These are phyloP conservation scores for Platycnemis pennipes DNA, from an alignment of 2,888 invertebrate genomes.

Conservation along the genomic window DNA sequence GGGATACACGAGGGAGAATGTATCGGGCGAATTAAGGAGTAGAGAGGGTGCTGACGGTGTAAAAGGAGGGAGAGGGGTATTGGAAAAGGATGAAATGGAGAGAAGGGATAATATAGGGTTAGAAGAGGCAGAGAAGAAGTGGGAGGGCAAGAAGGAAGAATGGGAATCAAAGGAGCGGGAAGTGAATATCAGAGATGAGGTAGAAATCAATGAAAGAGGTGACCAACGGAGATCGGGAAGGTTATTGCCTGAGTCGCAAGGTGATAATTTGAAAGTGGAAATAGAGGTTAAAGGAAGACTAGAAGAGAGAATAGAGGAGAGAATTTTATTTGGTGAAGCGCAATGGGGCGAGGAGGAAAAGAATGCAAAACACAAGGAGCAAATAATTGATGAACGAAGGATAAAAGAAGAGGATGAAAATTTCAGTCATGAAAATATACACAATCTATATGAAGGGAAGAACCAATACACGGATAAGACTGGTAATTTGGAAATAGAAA, in stretches of 20 bases:
- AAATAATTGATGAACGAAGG: no score
- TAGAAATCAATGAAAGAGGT: not conserved
- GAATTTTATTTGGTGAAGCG: not conserved
- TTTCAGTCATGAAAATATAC: not conserved
- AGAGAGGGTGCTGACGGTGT: not conserved
- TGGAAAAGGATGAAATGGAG: not conserved
- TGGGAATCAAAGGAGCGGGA: not conserved
- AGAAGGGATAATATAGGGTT: not conserved
- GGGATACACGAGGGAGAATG: not conserved
- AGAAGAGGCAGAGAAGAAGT: not conserved
- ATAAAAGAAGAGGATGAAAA: not conserved
- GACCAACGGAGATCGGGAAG: not conserved
- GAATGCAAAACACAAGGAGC: not conserved
- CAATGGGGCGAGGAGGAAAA: not conserved
- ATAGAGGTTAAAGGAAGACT: not conserved
- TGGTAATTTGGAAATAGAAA: not conserved
- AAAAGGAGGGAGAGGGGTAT: not conserved
- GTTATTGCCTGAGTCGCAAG: not conserved
- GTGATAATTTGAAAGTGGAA: not conserved
- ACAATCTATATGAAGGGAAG: no score
- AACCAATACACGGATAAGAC: not conserved
- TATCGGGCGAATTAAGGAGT: not conserved
- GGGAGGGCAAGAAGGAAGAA: not conserved
- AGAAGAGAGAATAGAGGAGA: not conserved
- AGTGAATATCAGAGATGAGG: not conserved